These are phyloP conservation scores for Diplolepis rosae DNA, from an alignment of 2,888 invertebrate species.

Conservation along the genomic window DNA sequence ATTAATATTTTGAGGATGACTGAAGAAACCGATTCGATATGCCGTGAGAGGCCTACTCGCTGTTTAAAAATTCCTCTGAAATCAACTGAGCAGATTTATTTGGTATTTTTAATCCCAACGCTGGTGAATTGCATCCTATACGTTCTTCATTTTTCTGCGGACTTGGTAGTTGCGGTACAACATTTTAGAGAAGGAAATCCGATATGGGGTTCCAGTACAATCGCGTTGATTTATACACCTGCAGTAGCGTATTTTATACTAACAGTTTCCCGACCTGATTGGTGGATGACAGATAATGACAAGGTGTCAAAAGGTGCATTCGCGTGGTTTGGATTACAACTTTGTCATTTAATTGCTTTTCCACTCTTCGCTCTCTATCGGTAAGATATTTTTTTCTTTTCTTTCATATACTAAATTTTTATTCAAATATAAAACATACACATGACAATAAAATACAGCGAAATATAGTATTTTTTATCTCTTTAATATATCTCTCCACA, in stretches of 20 bases:
- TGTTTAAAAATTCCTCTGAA: slow-evolving; percentile 66
- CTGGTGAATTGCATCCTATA: slow-evolving; percentile 79
- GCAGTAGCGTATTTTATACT: slow-evolving; percentile 67
- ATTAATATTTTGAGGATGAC: slow-evolving; percentile 4
- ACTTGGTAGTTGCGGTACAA: slow-evolving; percentile 80
- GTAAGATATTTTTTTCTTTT: slow-evolving; percentile 47
- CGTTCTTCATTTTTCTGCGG: slow-evolving; percentile 80
- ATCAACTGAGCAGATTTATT: slow-evolving; percentile 74
- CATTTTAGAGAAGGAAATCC: slow-evolving; percentile 79
- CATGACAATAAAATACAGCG: slow-evolving; percentile 3
- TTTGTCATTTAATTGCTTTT: slow-evolving; percentile 64
- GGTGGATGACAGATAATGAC: slow-evolving; percentile 71
- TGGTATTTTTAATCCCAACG: slow-evolving; percentile 77
- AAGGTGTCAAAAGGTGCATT: slow-evolving; percentile 60
- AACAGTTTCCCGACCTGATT: slow-evolving; percentile 70
- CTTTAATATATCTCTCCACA: neutral
- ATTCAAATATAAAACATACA: neutral
- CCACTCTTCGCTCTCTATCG: slow-evolving; percentile 69
- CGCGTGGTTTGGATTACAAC: slow-evolving; percentile 65
- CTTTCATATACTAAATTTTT: neutral
- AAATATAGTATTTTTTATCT: slow-evolving; percentile 18
- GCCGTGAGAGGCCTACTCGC: slow-evolving; percentile 56
- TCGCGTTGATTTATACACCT: slow-evolving; percentile 69
- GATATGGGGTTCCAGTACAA: slow-evolving; percentile 72
- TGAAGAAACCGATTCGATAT: slow-evolving; percentile 39